Evolutionary conservation across 1,140 invertebrate species (phyloP), one percentile per base, ranked within the genome.

Genomic region (Pogonomyrmex barbatus): DNA sequence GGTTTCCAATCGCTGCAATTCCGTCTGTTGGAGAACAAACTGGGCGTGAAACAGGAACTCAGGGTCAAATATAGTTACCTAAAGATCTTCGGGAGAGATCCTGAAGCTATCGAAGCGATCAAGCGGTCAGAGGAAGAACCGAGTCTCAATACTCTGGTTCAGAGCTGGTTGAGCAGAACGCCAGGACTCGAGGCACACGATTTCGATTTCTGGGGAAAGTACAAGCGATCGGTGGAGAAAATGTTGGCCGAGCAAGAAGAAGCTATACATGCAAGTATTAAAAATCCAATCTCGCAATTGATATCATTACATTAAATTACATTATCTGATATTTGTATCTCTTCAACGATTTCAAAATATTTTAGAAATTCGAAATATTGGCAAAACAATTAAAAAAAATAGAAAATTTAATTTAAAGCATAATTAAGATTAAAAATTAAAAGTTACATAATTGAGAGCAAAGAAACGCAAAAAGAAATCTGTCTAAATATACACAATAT

Each of bases 1-100:
- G 99, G 99, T 2, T 99, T 99, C 93, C 99, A 99, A 92, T 99
- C 98, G 89, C 94, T 99, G 33, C 99, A 99, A 93, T 99, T 99
- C 94, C 96, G 99, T 5, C 95, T 99, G 1, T 94, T 99, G 24
- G 99, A 99, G 95, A 99, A 99, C 92, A 99, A 99, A 95, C 94
- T 99, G 33, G 99, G 99, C 24, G 96, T 99, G 0, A 97, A 97
- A 90, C 97, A 97, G 93, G 98, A 98, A 52, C 96, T 98, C 84
- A 96, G 99, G 24, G 97, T 99, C 0, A 98, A 98, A 91, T 99
- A 99, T 94, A 99, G 97, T 91, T 99, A 99, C 94, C 96, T 96
- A 17, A 96, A 97, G 58, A 98, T 98, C 0, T 99, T 99, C 93
- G 97, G 97, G 9, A 96, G 97, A 52, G 97, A 98, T 90, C 94